Conservation (phyloP, 2,113 vertebrate species). For the Nycticorax nycticorax region DNA sequence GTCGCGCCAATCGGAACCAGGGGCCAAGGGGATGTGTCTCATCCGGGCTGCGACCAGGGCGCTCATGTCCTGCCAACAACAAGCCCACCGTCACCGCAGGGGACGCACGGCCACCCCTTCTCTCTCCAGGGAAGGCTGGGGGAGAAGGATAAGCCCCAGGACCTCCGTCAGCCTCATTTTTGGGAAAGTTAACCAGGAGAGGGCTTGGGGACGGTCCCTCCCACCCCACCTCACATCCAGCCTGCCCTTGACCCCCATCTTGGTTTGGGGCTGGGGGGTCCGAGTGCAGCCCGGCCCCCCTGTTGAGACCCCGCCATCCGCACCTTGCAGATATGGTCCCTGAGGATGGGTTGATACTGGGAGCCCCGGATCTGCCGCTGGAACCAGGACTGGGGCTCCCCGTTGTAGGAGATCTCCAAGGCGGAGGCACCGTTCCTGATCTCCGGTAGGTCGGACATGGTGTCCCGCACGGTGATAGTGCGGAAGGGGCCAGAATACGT, state of each 20-base stretch:
- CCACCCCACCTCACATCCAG: not conserved
- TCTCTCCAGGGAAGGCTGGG: not conserved
- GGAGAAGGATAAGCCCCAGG: not conserved
- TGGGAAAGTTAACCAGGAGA: too few species aligned
- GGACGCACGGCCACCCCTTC: not conserved
- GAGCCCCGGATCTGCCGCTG: slow-evolving; percentile 94
- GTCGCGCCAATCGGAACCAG: slow-evolving; percentile 94
- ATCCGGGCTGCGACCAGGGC: slow-evolving; percentile 92
- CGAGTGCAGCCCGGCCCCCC: rapidly evolving
- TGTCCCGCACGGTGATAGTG: slow-evolving; percentile 94
- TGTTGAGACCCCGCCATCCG: rapidly evolving
- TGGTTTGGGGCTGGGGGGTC: too few species aligned
- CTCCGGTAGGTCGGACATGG: slow-evolving; percentile 96
- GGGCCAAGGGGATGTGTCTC: slow-evolving; percentile 92
- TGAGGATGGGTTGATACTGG: slow-evolving; percentile 96
- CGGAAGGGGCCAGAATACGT: slow-evolving; percentile 89
- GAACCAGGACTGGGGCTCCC: slow-evolving; percentile 98
- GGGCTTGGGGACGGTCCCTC: not conserved
- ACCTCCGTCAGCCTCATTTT: not conserved
- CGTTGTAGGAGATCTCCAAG: slow-evolving; percentile 92
- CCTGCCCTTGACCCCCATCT: not conserved
- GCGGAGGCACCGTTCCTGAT: slow-evolving; percentile 89
- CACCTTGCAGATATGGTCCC: slow-evolving; percentile 98
- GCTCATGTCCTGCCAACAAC: slow-evolving; percentile 88
- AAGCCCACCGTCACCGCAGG: not conserved